These are phyloP conservation scores for Oligia fasciuncula DNA, from an alignment of 2,888 invertebrate genomes.

Conservation along the genomic window DNA sequence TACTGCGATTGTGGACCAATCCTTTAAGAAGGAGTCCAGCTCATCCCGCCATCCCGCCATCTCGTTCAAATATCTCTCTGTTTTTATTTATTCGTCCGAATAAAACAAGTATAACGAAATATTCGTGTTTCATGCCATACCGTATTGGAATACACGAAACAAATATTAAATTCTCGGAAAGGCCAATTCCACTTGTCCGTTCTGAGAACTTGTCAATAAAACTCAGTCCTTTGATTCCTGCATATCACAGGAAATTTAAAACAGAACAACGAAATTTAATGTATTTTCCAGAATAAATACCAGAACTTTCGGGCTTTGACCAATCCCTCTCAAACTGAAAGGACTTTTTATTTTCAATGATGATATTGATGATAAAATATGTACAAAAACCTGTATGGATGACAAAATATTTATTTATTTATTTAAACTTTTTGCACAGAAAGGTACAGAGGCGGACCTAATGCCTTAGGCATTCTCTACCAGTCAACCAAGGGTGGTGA, in stretches of 20 bases:
- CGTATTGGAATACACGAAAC: not conserved
- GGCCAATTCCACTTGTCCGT: too few relatives aligned
- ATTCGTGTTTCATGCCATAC: not conserved
- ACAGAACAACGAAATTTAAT: not conserved
- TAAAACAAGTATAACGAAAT: not conserved
- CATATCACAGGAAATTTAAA: not conserved
- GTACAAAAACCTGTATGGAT: not conserved
- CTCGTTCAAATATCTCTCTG: too few relatives aligned
- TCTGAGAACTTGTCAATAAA: not conserved
- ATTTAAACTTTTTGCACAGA: too few relatives aligned
- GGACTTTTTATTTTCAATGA: not conserved
- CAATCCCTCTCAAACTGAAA: not conserved
- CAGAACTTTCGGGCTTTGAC: too few relatives aligned
- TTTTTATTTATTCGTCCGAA: not conserved
- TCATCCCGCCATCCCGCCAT: too few relatives aligned
- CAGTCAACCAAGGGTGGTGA: too few relatives aligned
- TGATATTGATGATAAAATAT: not conserved
- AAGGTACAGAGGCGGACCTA: too few relatives aligned
- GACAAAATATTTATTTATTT: too few relatives aligned
- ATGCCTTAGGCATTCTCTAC: too few relatives aligned
- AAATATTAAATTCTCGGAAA: not conserved
- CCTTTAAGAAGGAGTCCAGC: too few relatives aligned
- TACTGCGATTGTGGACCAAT: too few relatives aligned
- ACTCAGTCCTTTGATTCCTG: not conserved
- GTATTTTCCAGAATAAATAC: not conserved